These are phyloP conservation scores for Gonocerus acuteangulatus DNA, from an alignment of 2,888 invertebrate genomes.

Conservation along the genomic window DNA sequence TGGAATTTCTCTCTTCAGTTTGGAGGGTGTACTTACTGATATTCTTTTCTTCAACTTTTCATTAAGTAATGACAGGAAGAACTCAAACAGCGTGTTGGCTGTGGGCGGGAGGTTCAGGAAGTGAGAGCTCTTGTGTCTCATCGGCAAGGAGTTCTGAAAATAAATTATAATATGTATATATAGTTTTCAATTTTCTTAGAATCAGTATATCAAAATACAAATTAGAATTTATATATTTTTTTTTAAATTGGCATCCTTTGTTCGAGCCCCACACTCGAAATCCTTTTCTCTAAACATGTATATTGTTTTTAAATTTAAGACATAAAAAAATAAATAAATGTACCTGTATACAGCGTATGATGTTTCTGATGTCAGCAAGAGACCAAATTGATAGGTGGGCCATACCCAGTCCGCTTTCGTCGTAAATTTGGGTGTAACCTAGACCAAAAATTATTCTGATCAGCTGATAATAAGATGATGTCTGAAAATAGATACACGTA, in stretches of 20 bases:
- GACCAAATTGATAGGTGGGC: constrained; percentile 69
- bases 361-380: constrained; percentile 61
- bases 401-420: constrained; percentile 56
- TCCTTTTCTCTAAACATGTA: no score
- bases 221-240: no score
- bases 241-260: no score
- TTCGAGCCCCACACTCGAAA: no score
- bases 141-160: constrained; percentile 63
- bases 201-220: no score
- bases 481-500: no score
- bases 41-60: constrained; percentile 64
- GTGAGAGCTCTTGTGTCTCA: constrained; percentile 70
- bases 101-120: constrained; percentile 61
- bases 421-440: constrained; percentile 39
- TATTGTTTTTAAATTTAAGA: no score
- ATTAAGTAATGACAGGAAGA: constrained; percentile 59
- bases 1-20: no score
- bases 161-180: constrained; percentile 12
- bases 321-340: no score
- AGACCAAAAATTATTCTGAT: constrained; percentile 7
- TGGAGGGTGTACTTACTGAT: constrained; percentile 49
- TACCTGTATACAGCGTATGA: constrained; percentile 57
- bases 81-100: constrained; percentile 64
- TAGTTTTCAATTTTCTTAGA: no score
- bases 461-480: no score